These are phyloP conservation scores for Cephus nigrinus DNA, from an alignment of 2,888 invertebrate genomes.

Conservation along the genomic window DNA sequence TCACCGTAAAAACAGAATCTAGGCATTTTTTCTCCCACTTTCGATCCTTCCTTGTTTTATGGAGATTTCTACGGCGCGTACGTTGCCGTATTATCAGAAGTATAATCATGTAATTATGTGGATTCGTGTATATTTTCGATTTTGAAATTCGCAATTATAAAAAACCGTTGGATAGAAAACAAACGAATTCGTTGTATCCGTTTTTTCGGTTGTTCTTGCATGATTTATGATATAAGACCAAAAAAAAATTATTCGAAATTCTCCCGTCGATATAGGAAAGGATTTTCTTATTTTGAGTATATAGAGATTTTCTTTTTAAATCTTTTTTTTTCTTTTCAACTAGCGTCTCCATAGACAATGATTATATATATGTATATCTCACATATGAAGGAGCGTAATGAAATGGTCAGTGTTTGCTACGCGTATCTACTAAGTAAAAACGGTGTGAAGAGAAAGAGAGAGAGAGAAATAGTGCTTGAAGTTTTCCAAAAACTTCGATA, in stretches of 20 bases:
- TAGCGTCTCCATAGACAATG: not conserved
- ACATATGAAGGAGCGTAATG: not conserved
- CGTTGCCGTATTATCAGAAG: not conserved
- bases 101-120: not conserved
- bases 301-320: not conserved
- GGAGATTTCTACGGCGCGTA: not conserved
- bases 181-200: not conserved
- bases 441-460: not conserved
- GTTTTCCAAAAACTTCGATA: not conserved
- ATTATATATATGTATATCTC: not conserved
- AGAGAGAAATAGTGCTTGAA: not conserved
- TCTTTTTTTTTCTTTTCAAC: not conserved
- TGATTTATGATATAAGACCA: not conserved
- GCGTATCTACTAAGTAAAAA: not conserved
- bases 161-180: not conserved
- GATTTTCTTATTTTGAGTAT: not conserved
- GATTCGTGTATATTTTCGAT: not conserved
- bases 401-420: not conserved
- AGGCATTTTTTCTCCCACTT: not conserved
- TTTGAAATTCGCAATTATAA: not conserved
- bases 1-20: not conserved
- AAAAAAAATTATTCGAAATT: not conserved
- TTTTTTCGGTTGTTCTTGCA: not conserved
- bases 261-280: not conserved
- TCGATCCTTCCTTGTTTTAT: not conserved